These are phyloP conservation scores for Rhinopithecus roxellana DNA, from an alignment of 2,113 vertebrate genomes.

Conservation along the genomic window DNA sequence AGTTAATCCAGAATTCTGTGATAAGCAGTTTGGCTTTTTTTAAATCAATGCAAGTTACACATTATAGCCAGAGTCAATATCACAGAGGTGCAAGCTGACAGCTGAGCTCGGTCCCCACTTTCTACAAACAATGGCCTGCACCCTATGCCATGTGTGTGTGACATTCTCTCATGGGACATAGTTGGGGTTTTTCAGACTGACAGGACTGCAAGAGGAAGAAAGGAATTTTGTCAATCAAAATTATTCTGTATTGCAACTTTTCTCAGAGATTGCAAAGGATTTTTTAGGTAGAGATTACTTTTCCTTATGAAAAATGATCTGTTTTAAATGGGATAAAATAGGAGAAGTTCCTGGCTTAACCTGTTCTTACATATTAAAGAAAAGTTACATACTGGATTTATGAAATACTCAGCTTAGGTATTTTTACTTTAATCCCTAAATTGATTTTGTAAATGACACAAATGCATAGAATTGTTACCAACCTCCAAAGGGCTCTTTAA, in stretches of 20 bases:
- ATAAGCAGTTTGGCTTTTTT: background rate
- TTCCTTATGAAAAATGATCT: slow-evolving; percentile 10
- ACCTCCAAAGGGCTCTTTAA: background rate
- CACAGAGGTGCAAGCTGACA: fast-evolving
- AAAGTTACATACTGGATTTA: slow-evolving; percentile 4
- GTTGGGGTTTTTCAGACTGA: background rate
- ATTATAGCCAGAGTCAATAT: too few species aligned
- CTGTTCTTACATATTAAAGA: slow-evolving; percentile 11
- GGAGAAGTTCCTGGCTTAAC: background rate
- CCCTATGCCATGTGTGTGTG: fast-evolving
- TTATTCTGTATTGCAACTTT: background rate
- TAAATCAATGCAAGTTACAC: background rate
- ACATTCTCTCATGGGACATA: background rate
- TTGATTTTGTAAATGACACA: background rate
- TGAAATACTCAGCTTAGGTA: background rate
- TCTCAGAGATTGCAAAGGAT: background rate
- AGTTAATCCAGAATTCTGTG: background rate
- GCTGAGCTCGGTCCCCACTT: background rate
- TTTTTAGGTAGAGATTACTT: background rate
- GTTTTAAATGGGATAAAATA: slow-evolving; percentile 15
- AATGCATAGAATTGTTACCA: background rate
- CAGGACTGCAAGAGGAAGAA: background rate
- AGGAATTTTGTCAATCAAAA: background rate
- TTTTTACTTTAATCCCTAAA: slow-evolving; percentile 20
- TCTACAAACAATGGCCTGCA: background rate